Evolutionary conservation across 2,113 vertebrate genomes (phyloP).

Genomic region (Phyllostomus hastatus): DNA sequence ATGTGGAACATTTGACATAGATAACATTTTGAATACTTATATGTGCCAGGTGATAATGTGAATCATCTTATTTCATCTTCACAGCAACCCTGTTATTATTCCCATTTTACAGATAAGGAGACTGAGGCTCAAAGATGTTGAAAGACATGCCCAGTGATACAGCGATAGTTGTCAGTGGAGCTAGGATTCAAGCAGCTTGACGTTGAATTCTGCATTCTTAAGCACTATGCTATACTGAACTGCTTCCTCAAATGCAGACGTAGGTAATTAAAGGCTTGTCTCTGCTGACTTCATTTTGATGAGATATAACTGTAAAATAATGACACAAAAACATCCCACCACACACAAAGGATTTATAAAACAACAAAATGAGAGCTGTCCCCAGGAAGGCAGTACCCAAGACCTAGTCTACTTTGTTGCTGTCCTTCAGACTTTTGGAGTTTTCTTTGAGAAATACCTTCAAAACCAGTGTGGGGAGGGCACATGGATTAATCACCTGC

Average conservation of each 20-base stretch:
- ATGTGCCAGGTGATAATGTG: not conserved
- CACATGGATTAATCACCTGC: not conserved
- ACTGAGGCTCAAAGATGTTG: not conserved
- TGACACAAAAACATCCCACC: not conserved
- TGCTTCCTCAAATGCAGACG: not conserved
- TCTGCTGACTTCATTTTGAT: not conserved
- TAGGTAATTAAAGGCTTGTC: not conserved
- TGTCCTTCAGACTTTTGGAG: not conserved
- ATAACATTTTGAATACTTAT: not conserved
- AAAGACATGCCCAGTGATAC: not conserved
- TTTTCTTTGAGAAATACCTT: slow-evolving; percentile 12
- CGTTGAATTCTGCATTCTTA: not conserved
- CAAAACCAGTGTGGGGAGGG: not conserved
- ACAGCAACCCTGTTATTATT: not conserved
- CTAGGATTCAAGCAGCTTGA: not conserved
- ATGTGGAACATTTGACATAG: not conserved
- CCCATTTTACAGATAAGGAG: not conserved
- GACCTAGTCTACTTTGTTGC: not conserved
- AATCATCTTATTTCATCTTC: not conserved
- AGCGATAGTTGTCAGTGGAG: not conserved
- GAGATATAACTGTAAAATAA: not conserved
- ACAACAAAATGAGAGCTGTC: not conserved
- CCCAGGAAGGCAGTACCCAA: not conserved
- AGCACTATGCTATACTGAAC: not conserved
- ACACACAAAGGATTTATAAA: not conserved